phyloP scores from a whole-genome alignment of 2,113 vertebrate genomes.

The Semnornis frantzii region DNA sequence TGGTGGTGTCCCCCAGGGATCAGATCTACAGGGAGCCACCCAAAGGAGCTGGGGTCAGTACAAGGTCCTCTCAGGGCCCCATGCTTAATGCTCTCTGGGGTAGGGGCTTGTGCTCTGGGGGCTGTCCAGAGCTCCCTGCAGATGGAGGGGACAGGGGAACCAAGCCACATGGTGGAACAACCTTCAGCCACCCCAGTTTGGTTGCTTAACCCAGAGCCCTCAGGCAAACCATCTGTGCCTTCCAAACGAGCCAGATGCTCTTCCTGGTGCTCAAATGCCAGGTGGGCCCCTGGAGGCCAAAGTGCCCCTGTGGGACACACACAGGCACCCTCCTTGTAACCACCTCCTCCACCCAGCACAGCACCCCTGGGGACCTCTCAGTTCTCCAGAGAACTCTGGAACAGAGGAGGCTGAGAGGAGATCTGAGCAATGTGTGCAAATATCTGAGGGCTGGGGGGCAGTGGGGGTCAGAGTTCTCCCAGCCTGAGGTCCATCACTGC shows the following conservation, averaged over 20 bases:
- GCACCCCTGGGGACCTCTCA: neutral
- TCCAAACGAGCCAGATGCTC: neutral
- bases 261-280: neutral
- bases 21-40: neutral
- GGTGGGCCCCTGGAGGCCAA: neutral
- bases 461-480: too few relatives aligned
- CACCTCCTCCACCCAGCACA: neutral
- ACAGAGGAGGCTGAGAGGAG: too few relatives aligned
- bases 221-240: neutral
- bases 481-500: too few relatives aligned
- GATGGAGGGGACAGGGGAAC: neutral
- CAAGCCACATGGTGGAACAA: neutral
- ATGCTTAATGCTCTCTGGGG: neutral
- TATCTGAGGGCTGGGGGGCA: too few relatives aligned
- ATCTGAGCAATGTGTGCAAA: too few relatives aligned
- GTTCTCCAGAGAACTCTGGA: neutral
- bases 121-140: neutral
- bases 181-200: neutral
- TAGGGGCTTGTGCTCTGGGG: neutral
- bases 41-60: neutral
- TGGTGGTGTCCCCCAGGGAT: too few relatives aligned
- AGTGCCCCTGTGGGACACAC: neutral
- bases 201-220: neutral
- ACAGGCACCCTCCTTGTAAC: neutral
- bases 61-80: rapidly evolving